These are phyloP conservation scores for Notarius lentiginosus DNA, from an alignment of 2,113 vertebrate species.

Conservation along the genomic window DNA sequence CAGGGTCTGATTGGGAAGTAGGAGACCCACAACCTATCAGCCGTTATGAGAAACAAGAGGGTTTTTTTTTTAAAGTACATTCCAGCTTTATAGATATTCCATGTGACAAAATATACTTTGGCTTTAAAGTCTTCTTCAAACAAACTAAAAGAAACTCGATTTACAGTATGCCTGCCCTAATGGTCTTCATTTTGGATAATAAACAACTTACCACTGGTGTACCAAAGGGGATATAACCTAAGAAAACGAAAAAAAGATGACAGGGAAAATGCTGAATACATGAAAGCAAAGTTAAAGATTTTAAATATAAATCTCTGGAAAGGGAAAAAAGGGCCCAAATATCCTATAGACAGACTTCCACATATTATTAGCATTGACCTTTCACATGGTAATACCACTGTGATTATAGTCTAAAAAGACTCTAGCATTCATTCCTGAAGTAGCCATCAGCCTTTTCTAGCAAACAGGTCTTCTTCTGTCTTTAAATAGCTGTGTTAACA, in stretches of 20 bases:
- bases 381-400: conserved; percentile 38
- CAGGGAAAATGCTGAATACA: neutral
- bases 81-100: neutral
- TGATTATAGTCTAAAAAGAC: conserved; percentile 46
- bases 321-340: neutral
- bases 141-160: neutral
- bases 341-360: conserved; percentile 15
- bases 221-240: conserved; percentile 94
- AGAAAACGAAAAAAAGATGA: conserved; percentile 6
- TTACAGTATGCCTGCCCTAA: neutral
- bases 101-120: neutral
- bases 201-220: conserved; percentile 85
- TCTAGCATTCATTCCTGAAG: conserved; percentile 36
- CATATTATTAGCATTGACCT: conserved; percentile 47
- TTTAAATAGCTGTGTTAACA: conserved; percentile 56
- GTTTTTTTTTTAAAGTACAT: neutral
- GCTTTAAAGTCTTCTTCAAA: neutral
- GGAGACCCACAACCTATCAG: conserved; percentile 87
- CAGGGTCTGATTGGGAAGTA: conserved; percentile 91
- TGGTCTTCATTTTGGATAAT: neutral
- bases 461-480: conserved; percentile 33
- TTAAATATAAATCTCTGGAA: neutral
- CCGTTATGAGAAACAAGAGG: neutral
- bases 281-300: neutral
- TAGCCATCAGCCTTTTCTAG: conserved; percentile 32